Evolutionary conservation across 2,113 vertebrate species (phyloP).

Genomic region (Lanius collurio): DNA sequence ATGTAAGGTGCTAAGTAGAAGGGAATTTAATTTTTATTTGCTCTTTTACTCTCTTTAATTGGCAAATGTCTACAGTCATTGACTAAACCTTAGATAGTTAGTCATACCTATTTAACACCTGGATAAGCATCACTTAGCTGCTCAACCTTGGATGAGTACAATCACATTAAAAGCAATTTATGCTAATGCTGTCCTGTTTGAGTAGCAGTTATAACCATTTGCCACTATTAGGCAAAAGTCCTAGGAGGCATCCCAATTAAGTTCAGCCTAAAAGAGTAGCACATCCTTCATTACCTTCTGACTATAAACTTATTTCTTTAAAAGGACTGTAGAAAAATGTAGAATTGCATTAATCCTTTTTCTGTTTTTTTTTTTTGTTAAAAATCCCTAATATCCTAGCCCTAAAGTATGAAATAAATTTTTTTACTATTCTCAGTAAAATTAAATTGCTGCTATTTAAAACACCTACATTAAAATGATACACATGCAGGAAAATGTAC

Average conservation of each 20-base stretch:
- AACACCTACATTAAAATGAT: not conserved
- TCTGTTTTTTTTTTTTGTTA: not conserved
- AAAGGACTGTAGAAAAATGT: not conserved
- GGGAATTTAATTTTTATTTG: constrained; percentile 25
- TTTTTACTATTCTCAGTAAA: not conserved
- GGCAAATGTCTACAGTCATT: constrained; percentile 24
- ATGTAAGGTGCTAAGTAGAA: not conserved
- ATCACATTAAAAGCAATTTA: constrained; percentile 38
- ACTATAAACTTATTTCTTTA: not conserved
- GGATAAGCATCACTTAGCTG: constrained; percentile 54
- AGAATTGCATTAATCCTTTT: not conserved
- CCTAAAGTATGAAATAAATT: not conserved
- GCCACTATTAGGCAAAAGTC: not conserved
- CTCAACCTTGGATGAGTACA: constrained; percentile 27
- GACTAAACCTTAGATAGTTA: constrained; percentile 6
- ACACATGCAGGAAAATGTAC: not conserved
- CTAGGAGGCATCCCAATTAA: constrained; percentile 40
- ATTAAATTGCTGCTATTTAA: not conserved
- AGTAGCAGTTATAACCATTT: constrained; percentile 17
- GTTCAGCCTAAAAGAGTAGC: not conserved
- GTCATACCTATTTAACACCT: constrained; percentile 54
- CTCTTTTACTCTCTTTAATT: constrained; percentile 28
- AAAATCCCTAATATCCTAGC: not conserved
- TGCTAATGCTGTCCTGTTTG: constrained; percentile 22
- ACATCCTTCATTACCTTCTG: not conserved